Evolutionary conservation across 2,113 vertebrate species (phyloP), one percentile per base, ranked within the genome.

Genomic region (Zosterops pallidus): DNA sequence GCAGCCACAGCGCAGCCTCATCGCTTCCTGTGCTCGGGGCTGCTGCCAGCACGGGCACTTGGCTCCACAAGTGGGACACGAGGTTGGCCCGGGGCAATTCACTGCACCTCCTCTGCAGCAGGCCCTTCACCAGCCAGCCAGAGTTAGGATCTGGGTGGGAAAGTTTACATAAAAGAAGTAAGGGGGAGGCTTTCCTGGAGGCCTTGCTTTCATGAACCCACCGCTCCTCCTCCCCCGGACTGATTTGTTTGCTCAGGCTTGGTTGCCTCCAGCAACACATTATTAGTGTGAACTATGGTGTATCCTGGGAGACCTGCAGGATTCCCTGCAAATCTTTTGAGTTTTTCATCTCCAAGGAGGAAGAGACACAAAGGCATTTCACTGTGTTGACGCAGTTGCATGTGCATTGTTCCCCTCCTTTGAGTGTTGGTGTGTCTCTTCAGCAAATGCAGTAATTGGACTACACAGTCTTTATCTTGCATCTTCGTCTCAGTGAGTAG

Each of bases 201-300:
- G 59, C 39, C 90, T 90, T 86, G 70, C 68, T 95, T 89, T 97
- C 86, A 53, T 59, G 72, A 96, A 50, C 59, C 22, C 50, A 44
- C 84, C 83, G 52, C 39, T 74, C 60, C 91, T 94, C 88, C 89
- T 96, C 39, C 47, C 59, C 53, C 0, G 0, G 80, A 95, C 25
- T 92, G 94, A 92, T 91, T 95, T 96, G 90, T 98, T 97, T 97
- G 95, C 82, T 96, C 96, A 97, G 92, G 83, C 96, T 96, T 85
- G 55, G 95, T 97, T 98, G 97, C 97, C 96, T 96, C 88, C 94
- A 97, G 97, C 97, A 97, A 94, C 97, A 80, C 91, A 91, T 96
- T 97, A 96, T 98, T 97, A 90, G 52, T 28, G 37, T 10, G 71
- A 96, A 89, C 92, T 90, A 12, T 89, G 95, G 90, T 86, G 96